A percentile compares a stretch with the other conserved stretches of the same genome.
These are phyloP conservation scores for Sarcophaga variegata DNA, from an alignment of 2,888 invertebrate species.

Conservation along the genomic window DNA sequence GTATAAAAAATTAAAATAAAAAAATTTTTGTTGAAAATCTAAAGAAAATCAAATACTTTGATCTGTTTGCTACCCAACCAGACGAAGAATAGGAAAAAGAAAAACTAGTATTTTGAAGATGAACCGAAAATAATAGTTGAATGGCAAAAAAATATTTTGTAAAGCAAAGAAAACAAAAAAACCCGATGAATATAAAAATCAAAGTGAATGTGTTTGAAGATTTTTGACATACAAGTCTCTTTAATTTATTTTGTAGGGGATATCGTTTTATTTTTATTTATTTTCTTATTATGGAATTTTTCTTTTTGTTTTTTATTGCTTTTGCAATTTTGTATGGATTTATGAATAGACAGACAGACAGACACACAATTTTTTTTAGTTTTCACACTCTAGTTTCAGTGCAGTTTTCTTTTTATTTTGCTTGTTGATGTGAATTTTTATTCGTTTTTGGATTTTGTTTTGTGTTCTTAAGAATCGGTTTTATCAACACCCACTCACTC, in stretches of 20 bases:
- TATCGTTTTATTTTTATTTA: conserved; percentile 21
- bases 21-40: neutral
- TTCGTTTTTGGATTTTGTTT: conserved; percentile 11
- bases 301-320: neutral
- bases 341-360: too few species aligned
- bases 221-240: conserved; percentile 26
- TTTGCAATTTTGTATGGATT: conserved; percentile 22
- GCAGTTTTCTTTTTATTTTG: neutral
- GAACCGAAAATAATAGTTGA: conserved; percentile 4
- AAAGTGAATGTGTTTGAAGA: conserved; percentile 15
- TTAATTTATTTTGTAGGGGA: conserved; percentile 2
- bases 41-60: conserved; percentile 53
- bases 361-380: neutral
- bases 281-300: conserved; percentile 6
- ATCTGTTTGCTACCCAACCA: conserved; percentile 15
- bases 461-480: conserved; percentile 16
- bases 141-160: neutral
- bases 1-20: too few species aligned
- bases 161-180: neutral
- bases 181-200: conserved; percentile 4
- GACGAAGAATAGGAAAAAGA: neutral
- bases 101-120: conserved; percentile 3
- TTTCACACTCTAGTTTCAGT: conserved; percentile 22
- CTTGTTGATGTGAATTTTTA: neutral
- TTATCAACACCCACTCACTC: conserved; percentile 42